Evolutionary conservation across 2,797 vertebrate genomes (phyloP), one percentile per base, ranked within the genome.

Genomic region (Erethizon dorsatum): DNA sequence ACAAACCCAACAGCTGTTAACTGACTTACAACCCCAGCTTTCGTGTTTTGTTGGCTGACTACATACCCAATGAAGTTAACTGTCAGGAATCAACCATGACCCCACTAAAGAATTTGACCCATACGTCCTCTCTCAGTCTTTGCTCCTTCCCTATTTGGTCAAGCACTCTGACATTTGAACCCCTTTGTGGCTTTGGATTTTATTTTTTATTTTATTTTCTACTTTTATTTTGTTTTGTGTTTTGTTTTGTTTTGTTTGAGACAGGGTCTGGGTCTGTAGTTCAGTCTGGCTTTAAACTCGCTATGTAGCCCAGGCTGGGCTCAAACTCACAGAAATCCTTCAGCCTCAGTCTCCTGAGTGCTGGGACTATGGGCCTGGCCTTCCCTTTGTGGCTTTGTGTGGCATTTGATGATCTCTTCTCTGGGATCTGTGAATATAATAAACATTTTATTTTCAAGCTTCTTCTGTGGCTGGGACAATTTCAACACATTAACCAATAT

Each of bases 11-110:
- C 1, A 37, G 26, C 59, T 45, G 24, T 9, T 63, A 13, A 80
- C 56, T 22, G 52, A 75, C 20, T 56, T 6, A 4, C 8, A 0
- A 12, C 33, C 1, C 11, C 2, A 1, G 17, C 17, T 37, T 9
- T 10, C 22, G 10, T 14, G 31, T 7, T 87, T 83, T 92, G 4
- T n/a, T 80, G 90, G n/a, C 2, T 0, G 77, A 78, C 8, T 54
- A 4, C 31, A 47, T 5, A 15, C 14, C 1, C 15, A 11, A 6
- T 91, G n/a, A 86, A 54, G 67, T 79, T 83, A 37, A 33, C 84
- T 88, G 54, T 15, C 0, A 2, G n/a, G 61, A 31, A 26, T 18
- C 33, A 63, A 24, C 6, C 28, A 31, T 4, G 13, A 84, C 17
- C n/a, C 83, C 83, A 79, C 2, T 26, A 52, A 80, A 69, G n/a